phyloP scores from a whole-genome alignment of 2,888 invertebrate species.

The Lottia scabra region DNA sequence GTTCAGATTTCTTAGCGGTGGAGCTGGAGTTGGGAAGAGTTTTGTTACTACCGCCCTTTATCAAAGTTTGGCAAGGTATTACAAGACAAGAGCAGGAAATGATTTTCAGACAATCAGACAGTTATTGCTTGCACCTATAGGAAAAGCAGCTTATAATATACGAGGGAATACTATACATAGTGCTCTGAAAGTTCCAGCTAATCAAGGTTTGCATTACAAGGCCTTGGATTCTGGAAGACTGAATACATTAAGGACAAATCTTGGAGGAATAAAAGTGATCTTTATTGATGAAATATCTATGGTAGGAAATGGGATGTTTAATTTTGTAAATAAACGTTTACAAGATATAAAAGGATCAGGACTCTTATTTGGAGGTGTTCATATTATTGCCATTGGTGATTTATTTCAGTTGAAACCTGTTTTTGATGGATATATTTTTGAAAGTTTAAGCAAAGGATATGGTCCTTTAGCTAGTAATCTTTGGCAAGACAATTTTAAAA shows the following conservation, averaged over 20 bases:
- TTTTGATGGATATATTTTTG: no score
- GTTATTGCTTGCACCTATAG: slow-evolving; percentile 36
- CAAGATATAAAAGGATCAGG: slow-evolving; percentile 24
- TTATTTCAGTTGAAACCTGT: no score
- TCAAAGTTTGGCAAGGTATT: slow-evolving; percentile 29
- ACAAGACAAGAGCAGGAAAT: slow-evolving; percentile 29
- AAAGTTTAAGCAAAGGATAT: no score
- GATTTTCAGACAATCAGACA: slow-evolving; percentile 18
- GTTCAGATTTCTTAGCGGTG: slow-evolving; percentile 34
- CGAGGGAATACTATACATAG: slow-evolving; percentile 26
- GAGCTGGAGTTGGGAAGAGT: slow-evolving; percentile 40
- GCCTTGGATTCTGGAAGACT: slow-evolving; percentile 9
- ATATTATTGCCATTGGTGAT: no score
- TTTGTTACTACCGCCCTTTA: slow-evolving; percentile 35
- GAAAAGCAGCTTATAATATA: slow-evolving; percentile 36
- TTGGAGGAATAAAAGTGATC: slow-evolving; percentile 22
- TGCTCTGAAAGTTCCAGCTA: slow-evolving; percentile 21
- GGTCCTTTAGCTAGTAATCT: no score
- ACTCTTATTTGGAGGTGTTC: background rate
- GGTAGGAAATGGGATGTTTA: slow-evolving; percentile 31
- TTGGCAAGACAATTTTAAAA: no score
- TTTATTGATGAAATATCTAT: slow-evolving; percentile 41
- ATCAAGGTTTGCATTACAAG: slow-evolving; percentile 20
- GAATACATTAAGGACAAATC: slow-evolving; percentile 10
- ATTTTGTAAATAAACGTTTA: slow-evolving; percentile 26